Evolutionary conservation across 2,113 vertebrate species (phyloP).

Genomic region (Callospermophilus lateralis): DNA sequence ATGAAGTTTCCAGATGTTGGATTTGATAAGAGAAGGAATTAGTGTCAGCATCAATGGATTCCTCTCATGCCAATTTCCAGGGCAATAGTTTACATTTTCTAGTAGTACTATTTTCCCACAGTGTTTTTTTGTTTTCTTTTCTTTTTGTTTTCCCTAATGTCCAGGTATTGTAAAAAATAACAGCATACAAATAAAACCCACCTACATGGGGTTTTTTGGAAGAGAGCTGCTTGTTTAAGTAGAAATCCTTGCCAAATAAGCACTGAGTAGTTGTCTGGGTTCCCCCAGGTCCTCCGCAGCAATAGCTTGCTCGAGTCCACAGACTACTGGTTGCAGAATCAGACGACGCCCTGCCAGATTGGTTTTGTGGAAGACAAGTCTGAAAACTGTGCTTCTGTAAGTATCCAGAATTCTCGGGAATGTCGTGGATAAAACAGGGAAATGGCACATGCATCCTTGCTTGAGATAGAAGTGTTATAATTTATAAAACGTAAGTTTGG

Average conservation of each 20-base stretch:
- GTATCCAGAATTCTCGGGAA: constrained; percentile 76
- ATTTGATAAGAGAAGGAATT: not conserved
- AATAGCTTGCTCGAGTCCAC: constrained; percentile 94
- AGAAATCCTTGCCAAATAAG: not conserved
- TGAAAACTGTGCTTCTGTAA: constrained; percentile 94
- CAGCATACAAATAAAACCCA: not conserved
- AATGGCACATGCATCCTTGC: not conserved
- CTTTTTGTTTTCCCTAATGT: not conserved
- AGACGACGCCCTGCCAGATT: constrained; percentile 94
- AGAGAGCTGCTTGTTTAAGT: not conserved
- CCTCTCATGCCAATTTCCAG: not conserved
- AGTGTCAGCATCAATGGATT: not conserved
- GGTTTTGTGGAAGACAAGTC: constrained; percentile 94
- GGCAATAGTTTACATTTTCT: not conserved
- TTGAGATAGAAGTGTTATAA: not conserved
- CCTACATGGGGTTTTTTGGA: not conserved
- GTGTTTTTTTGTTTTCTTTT: not conserved
- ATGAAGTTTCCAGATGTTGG: not conserved
- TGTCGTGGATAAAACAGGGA: not conserved
- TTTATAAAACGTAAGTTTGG: not conserved
- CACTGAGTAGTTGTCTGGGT: constrained; percentile 73
- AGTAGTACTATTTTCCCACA: not conserved
- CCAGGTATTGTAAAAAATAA: not conserved
- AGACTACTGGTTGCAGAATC: constrained; percentile 97
- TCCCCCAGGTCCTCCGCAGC: constrained; percentile 94